Percentiles rank a stretch among this genome's conserved stretches.
Conservation (phyloP, 2,113 vertebrate species). For the Xiphophorus maculatus region DNA sequence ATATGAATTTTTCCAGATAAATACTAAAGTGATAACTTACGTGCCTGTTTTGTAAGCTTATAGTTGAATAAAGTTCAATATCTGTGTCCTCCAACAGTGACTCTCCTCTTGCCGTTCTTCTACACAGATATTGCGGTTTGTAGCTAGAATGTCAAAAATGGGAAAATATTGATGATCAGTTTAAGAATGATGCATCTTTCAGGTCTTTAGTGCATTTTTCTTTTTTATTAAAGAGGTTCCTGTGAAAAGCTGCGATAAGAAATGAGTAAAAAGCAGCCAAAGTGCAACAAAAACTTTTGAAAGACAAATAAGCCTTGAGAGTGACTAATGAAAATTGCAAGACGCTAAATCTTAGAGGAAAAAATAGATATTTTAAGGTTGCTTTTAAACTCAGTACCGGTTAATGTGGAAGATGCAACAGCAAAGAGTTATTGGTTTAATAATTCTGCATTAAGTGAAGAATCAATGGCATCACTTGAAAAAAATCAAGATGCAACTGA, state of each 20-base stretch:
- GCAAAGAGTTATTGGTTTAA: constrained; percentile 19
- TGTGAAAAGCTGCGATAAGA: background rate
- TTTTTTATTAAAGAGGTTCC: background rate
- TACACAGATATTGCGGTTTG: background rate
- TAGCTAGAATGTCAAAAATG: background rate
- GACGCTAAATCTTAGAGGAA: background rate
- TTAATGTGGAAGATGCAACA: constrained; percentile 27
- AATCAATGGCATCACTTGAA: background rate
- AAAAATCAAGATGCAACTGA: constrained; percentile 10
- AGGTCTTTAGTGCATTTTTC: background rate
- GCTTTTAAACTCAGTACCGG: background rate
- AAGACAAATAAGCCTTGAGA: background rate
- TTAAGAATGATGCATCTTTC: background rate
- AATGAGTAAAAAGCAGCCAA: background rate
- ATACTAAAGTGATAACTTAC: too few relatives aligned
- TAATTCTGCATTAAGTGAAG: background rate
- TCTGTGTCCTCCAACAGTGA: background rate
- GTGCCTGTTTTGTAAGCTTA: too few relatives aligned
- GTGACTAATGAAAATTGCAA: background rate
- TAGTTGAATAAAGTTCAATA: too few relatives aligned
- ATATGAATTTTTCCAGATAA: too few relatives aligned
- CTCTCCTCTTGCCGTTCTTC: background rate
- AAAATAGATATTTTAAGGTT: background rate
- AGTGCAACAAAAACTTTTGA: background rate
- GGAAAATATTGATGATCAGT: background rate